Evolutionary conservation across 2,797 vertebrate species (phyloP).

Genomic region (Molossus alvarezi): DNA sequence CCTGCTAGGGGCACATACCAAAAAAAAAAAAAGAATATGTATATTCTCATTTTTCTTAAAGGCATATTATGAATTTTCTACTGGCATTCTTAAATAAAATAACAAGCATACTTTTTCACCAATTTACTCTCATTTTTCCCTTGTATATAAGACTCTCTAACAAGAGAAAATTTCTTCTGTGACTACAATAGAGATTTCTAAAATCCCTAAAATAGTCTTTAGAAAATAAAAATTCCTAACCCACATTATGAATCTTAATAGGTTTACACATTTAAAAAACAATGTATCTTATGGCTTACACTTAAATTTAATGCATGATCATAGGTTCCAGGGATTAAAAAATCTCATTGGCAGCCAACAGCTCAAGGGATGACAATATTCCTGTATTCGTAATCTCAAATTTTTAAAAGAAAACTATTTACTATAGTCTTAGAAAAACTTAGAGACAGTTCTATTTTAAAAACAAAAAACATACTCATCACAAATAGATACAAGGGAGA

Average conservation of each 20-base stretch:
- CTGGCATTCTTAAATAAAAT: slow-evolving; percentile 60
- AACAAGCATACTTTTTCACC: slow-evolving; percentile 68
- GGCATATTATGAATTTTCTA: slow-evolving; percentile 60
- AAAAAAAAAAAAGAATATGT: neutral
- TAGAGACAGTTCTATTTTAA: slow-evolving; percentile 55
- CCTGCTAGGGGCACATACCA: no score
- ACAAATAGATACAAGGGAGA: slow-evolving; percentile 77
- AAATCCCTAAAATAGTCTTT: slow-evolving; percentile 80
- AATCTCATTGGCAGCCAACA: slow-evolving; percentile 74
- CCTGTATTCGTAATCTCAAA: slow-evolving; percentile 78
- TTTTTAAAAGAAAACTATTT: slow-evolving; percentile 82
- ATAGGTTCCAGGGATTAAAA: slow-evolving; percentile 63
- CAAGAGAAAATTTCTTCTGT: slow-evolving; percentile 73
- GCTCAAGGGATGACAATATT: slow-evolving; percentile 71
- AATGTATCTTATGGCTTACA: slow-evolving; percentile 62
- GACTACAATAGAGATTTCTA: slow-evolving; percentile 71
- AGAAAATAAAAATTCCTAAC: slow-evolving; percentile 77
- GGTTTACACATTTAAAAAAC: slow-evolving; percentile 62
- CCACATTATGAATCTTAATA: slow-evolving; percentile 57
- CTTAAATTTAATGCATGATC: slow-evolving; percentile 66
- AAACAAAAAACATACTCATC: slow-evolving; percentile 74
- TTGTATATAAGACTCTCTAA: slow-evolving; percentile 70
- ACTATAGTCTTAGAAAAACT: slow-evolving; percentile 74
- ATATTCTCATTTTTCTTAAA: slow-evolving; percentile 80
- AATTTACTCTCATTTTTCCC: slow-evolving; percentile 50